A percentile compares a stretch with the other conserved stretches of the same genome.
Conservation (phyloP, 2,113 vertebrate genomes). For the Phylloscopus whistleri region DNA sequence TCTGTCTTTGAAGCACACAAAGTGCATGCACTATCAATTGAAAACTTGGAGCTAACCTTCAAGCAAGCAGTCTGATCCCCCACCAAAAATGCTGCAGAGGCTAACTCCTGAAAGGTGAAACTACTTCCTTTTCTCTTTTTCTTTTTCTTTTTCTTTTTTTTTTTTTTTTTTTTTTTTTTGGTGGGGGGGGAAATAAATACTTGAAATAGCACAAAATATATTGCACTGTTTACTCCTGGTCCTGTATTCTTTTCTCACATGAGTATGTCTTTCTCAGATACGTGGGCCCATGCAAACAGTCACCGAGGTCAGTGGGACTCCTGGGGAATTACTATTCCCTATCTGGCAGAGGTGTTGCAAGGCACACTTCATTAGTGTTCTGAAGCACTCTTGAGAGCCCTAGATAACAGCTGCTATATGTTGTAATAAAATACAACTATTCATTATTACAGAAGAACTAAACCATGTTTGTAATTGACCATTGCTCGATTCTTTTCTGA, state of each 20-base stretch:
- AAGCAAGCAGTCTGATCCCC: not conserved
- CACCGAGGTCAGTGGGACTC: not conserved
- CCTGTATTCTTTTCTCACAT: not conserved
- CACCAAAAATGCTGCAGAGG: not conserved
- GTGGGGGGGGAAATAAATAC: not conserved
- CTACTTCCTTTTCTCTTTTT: not conserved
- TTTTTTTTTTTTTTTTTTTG: not conserved
- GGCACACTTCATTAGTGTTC: conserved; percentile 1
- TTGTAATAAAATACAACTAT: conserved; percentile 8
- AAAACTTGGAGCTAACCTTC: conserved; percentile 24
- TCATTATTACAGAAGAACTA: conserved; percentile 16
- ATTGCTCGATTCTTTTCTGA: not conserved
- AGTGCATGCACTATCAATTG: not conserved
- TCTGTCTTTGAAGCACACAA: conserved; percentile 5
- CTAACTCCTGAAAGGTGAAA: not conserved
- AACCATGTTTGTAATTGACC: not conserved
- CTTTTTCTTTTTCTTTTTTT: not conserved
- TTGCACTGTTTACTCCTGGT: not conserved
- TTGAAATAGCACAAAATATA: not conserved
- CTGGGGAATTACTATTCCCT: not conserved
- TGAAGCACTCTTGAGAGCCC: not conserved
- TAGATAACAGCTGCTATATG: conserved; percentile 29
- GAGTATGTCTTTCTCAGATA: not conserved
- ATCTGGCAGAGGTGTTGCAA: not conserved
- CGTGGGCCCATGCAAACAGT: not conserved